Base-by-base conservation (phyloP, 2,888 invertebrate species). In the Tinea semifulvella region DNA sequence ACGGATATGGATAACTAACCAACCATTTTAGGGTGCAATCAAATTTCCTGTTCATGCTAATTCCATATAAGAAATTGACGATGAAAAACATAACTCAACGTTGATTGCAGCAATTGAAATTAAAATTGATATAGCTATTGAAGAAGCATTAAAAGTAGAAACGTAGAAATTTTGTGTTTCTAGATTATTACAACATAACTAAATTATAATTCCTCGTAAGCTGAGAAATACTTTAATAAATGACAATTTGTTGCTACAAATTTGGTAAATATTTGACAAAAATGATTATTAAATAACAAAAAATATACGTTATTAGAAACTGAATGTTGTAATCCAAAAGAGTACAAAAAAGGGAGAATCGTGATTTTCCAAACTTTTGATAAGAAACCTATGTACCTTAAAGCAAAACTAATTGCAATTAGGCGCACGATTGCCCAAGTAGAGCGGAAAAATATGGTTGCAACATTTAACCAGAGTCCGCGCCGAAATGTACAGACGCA, bases 381-480 rank as follows among this genome's bases (percentile, higher is more conserved):
- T 22, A n/a, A 22, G 40, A 40, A 22, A 40, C 22, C 43, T 28
- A 35, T 31, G 46, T 42, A 55, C 54, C 48, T 50, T 48, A 50
- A 56, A 56, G 58, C 60, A 66, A 65, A 68, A 66, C 63, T 63
- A 71, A 69, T 67, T 49, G 58, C 58, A 63, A 69, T 63, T 63
- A 65, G 66, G 58, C 58, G 57, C 48, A 48, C 47, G 51, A 46
- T 47, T 49, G 46, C 51, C 51, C 61, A 73, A 73, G 56, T 69
- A 60, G 75, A 61, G 72, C 75, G 65, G 68, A 68, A 70, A 70
- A 64, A 65, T 63, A 66, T 53, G 60, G 64, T 69, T 67, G 60
- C 65, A 60, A 63, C 60, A 63, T 40, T 19, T 27, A 38, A 18
- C 38, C 38, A 18, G 38, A 38, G 3, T 8, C 31, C 18, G 38